A percentile compares a stretch with the other conserved stretches of the same genome.
Evolutionary conservation across 92 coral and sea anemone genomes (phyloP).

Genomic region (Actinostola sp.): DNA sequence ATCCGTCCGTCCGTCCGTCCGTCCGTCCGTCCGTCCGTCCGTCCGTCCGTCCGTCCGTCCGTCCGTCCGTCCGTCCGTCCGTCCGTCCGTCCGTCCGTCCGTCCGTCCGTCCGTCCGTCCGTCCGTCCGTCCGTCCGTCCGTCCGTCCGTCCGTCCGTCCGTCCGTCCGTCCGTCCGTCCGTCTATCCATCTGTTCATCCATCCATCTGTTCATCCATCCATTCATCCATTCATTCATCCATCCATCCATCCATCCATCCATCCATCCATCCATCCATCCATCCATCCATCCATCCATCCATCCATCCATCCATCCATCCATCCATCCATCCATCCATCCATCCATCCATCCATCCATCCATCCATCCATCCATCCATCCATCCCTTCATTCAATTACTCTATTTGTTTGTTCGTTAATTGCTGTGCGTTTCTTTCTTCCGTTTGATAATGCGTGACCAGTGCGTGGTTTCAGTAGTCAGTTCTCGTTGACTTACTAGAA

Average conservation of each 20-base stretch:
- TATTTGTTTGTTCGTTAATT: neutral
- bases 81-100: too few species aligned
- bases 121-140: neutral
- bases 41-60: too few species aligned
- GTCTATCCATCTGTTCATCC: too few species aligned
- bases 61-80: too few species aligned
- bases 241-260: conserved; percentile 13
- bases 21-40: neutral
- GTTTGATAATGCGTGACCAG: neutral
- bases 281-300: conserved; percentile 11
- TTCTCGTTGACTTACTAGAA: conserved; percentile 54
- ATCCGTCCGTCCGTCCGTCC: neutral
- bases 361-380: conserved; percentile 17
- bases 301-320: conserved; percentile 12
- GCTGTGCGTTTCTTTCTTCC: neutral
- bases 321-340: conserved; percentile 14
- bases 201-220: too few species aligned
- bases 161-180: conserved; percentile 4
- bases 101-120: too few species aligned
- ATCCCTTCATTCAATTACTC: too few species aligned
- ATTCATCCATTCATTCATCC: too few species aligned
- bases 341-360: conserved; percentile 7
- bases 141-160: neutral
- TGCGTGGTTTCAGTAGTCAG: neutral
- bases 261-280: conserved; percentile 14